phyloP scores from a whole-genome alignment of 2,797 vertebrate species.

The Rhadinocentrus ornatus region DNA sequence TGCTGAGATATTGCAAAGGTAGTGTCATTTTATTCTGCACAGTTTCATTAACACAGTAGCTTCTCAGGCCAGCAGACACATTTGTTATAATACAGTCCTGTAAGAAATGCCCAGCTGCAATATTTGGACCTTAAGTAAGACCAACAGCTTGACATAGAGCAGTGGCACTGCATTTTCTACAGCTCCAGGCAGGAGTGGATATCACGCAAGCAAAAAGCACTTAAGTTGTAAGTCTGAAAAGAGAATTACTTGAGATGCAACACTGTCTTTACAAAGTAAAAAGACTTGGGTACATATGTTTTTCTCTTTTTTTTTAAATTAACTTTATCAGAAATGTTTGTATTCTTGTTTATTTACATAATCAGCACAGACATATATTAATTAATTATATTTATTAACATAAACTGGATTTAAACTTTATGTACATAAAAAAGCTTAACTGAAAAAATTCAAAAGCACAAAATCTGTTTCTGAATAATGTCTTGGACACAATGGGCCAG shows the following conservation, averaged over 20 bases:
- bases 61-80: slow-evolving; percentile 26
- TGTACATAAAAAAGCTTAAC: too few species aligned
- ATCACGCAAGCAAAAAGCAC: slow-evolving; percentile 39
- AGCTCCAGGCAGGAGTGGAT: slow-evolving; percentile 34
- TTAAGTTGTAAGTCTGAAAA: slow-evolving; percentile 31
- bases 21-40: slow-evolving; percentile 3
- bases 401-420: too few species aligned
- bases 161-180: slow-evolving; percentile 13
- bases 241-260: slow-evolving; percentile 6
- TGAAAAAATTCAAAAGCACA: too few species aligned
- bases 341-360: background rate
- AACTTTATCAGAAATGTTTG: slow-evolving; percentile 7
- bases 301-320: background rate
- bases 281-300: background rate
- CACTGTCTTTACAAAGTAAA: slow-evolving; percentile 5
- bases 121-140: slow-evolving; percentile 41
- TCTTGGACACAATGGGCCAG: too few species aligned
- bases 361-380: background rate
- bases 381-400: background rate
- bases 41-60: slow-evolving; percentile 12
- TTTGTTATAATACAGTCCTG: slow-evolving; percentile 29
- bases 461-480: too few species aligned
- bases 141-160: slow-evolving; percentile 35
- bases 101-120: slow-evolving; percentile 33
- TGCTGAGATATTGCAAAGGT: slow-evolving; percentile 5